Evolutionary conservation across 1,140 invertebrate genomes (phyloP), one percentile per base, ranked within the genome.

Genomic region (Drosophila sturtevanti): DNA sequence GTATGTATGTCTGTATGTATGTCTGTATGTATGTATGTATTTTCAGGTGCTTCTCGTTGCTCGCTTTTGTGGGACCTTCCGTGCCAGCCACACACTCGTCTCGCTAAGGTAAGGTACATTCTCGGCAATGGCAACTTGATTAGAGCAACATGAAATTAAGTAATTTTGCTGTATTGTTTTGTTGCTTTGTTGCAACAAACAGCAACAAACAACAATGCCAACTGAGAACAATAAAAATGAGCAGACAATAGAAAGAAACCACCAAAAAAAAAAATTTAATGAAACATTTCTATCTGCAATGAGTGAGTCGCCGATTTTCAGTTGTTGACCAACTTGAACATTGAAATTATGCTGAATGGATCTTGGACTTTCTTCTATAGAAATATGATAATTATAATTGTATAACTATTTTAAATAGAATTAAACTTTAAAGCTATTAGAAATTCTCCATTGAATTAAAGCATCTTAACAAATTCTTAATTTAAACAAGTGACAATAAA

Each of bases 111-210:
- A 21, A 21, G 41, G 41, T 55, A 66, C 70, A 62, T 74, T 54
- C 63, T 62, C 55, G 70, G 82, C 74, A 81, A 81, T 81, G 81
- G 81, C 79, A 86, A 89, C 82, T 86, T 86, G 82, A 89, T 86
- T 86, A 86, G 84, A 86, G 84, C 82, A 89, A 86, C 82, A 86
- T 86, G 82, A 86, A 86, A 86, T 86, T 86, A 86, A 86, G 82
- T 79, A 86, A 86, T 86, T 86, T 86, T 54, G 71, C 63, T 55
- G 68, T 79, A 87, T 86, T 86, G 82, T 86, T 86, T 86, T 89
- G 84, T 79, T 82, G 69, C 72, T 48, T 72, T 69, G 54, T 58
- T 62, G 64, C 69, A 55, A 31, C 34, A 60, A 24, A 74, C 27
- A 38, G 3, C 51, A 52, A 55, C 18, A 64, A 54, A 63, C 71